Conservation (phyloP, 1,140 invertebrate species). For the Spodoptera litura region DNA sequence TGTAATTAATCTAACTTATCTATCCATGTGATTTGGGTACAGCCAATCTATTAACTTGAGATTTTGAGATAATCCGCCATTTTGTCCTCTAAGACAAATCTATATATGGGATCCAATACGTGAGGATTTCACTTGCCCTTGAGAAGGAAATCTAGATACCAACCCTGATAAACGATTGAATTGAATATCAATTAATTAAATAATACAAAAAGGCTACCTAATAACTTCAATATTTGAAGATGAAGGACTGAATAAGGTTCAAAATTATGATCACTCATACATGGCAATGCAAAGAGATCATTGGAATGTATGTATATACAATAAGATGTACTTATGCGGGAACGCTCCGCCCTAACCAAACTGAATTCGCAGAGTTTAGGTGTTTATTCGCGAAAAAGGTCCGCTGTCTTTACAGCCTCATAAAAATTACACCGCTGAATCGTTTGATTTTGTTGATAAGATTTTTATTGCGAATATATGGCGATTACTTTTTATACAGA, state of each 20-base stretch:
- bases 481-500: slow-evolving; percentile 55
- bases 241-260: neutral
- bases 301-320: neutral
- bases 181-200: neutral
- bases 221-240: no score
- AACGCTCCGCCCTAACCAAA: neutral
- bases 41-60: slow-evolving; percentile 25
- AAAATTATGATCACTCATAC: neutral
- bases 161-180: neutral
- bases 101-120: neutral
- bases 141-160: neutral
- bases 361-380: slow-evolving; percentile 30
- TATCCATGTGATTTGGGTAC: slow-evolving; percentile 24
- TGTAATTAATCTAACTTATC: slow-evolving; percentile 44
- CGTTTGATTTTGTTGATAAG: slow-evolving; percentile 71
- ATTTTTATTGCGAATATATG: slow-evolving; percentile 68
- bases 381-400: slow-evolving; percentile 56
- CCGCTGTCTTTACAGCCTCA: slow-evolving; percentile 69
- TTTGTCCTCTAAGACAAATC: slow-evolving; percentile 27
- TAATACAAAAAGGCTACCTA: neutral
- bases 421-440: slow-evolving; percentile 73
- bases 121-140: neutral
- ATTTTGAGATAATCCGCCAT: slow-evolving; percentile 30
- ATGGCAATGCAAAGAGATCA: neutral
- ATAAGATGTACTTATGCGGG: neutral